Percentiles rank a stretch among this genome's conserved stretches.
phyloP scores from a whole-genome alignment of 2,888 invertebrate species.

The Leucania comma region DNA sequence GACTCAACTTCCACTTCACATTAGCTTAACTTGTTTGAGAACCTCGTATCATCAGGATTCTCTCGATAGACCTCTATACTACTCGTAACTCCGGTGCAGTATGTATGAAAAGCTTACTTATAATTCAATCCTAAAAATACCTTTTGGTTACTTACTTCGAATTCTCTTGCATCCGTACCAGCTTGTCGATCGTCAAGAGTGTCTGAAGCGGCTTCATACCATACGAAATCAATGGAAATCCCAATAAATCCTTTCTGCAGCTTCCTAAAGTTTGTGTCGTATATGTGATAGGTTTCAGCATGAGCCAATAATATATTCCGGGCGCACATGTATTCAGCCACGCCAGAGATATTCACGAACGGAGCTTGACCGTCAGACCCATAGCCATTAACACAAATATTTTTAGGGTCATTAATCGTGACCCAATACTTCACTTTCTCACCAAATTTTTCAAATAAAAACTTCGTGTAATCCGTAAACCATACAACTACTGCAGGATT shows the following conservation, averaged over 20 bases:
- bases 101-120: not conserved
- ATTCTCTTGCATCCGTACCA: constrained; percentile 87
- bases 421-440: constrained; percentile 89
- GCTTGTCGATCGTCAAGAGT: constrained; percentile 86
- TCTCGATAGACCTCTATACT: not conserved
- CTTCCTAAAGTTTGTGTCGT: constrained; percentile 74
- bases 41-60: not conserved
- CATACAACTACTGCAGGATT: constrained; percentile 89
- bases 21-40: not conserved
- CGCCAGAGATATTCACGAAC: constrained; percentile 78
- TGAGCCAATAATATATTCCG: constrained; percentile 91
- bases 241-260: constrained; percentile 76
- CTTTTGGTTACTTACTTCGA: constrained; percentile 83
- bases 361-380: constrained; percentile 78
- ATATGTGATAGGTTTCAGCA: constrained; percentile 83
- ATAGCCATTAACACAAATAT: constrained; percentile 81
- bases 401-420: constrained; percentile 91
- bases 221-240: constrained; percentile 80
- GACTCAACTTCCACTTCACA: not conserved
- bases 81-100: not conserved
- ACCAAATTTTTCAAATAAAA: constrained; percentile 87
- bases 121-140: no score
- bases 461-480: constrained; percentile 90
- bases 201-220: constrained; percentile 88
- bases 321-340: constrained; percentile 89